Evolutionary conservation across 2,797 vertebrate species (phyloP).

Genomic region (Aselliscus stoliczkanus): DNA sequence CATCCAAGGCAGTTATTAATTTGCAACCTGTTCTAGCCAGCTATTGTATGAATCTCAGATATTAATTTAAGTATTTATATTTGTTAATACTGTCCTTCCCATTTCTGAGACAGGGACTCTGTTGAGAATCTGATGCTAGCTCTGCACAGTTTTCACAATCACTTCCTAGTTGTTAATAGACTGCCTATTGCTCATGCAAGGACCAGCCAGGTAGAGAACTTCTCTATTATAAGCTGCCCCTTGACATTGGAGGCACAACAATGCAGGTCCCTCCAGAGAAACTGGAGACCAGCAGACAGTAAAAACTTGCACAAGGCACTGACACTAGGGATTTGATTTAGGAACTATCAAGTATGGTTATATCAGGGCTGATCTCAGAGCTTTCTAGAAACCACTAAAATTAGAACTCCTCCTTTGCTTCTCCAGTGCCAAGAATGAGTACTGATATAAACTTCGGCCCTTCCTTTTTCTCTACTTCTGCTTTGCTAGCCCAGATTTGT

Average conservation of each 20-base stretch:
- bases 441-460: not conserved
- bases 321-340: not conserved
- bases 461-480: not conserved
- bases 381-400: conserved; percentile 51
- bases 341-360: not conserved
- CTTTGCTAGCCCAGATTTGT: not conserved
- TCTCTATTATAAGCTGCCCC: not conserved
- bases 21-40: not conserved
- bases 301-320: not conserved
- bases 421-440: not conserved
- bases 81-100: not conserved
- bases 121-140: not conserved
- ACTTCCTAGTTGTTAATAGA: not conserved
- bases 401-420: not conserved
- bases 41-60: not conserved
- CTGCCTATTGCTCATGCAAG: not conserved
- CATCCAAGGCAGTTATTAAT: not conserved
- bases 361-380: not conserved
- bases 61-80: not conserved
- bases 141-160: not conserved
- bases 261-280: not conserved
- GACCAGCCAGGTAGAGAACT: not conserved
- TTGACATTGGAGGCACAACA: not conserved
- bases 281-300: not conserved
- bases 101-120: not conserved